Percentiles rank a stretch among this genome's conserved stretches.
Conservation (phyloP, 2,888 invertebrate species). For the Noctua pronuba region DNA sequence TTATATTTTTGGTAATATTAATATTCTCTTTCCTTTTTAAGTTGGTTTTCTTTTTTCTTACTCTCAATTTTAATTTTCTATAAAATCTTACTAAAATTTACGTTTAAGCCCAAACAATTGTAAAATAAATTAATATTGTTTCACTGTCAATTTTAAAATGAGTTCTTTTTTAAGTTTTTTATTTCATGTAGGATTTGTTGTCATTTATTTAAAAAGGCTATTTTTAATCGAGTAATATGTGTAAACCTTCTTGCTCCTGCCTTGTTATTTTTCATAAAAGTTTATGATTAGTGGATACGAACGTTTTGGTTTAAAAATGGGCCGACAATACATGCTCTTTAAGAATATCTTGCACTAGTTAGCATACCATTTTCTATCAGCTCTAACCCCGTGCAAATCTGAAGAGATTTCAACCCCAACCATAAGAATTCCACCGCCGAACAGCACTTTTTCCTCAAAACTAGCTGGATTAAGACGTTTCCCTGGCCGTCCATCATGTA, state of each 20-base stretch:
- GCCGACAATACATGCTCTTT: neutral
- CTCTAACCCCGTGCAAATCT: too few relatives aligned
- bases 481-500: too few relatives aligned
- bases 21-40: slow-evolving; percentile 42
- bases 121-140: slow-evolving; percentile 33
- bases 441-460: too few relatives aligned
- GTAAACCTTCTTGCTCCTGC: slow-evolving; percentile 23
- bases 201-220: neutral
- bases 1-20: slow-evolving; percentile 26
- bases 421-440: too few relatives aligned
- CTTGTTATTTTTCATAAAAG: neutral
- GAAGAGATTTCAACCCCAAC: too few relatives aligned
- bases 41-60: slow-evolving; percentile 48
- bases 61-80: slow-evolving; percentile 66
- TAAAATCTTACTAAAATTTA: slow-evolving; percentile 68
- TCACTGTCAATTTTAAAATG: slow-evolving; percentile 70
- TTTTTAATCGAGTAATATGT: neutral
- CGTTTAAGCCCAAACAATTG: slow-evolving; percentile 54
- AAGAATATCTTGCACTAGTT: neutral
- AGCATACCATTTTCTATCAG: too few relatives aligned
- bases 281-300: slow-evolving; percentile 1
- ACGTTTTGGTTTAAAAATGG: slow-evolving; percentile 9
- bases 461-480: too few relatives aligned
- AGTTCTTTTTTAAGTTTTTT: slow-evolving; percentile 37
- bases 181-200: slow-evolving; percentile 12